These are phyloP conservation scores for Cinclus cinclus DNA, from an alignment of 2,113 vertebrate species.

Conservation along the genomic window DNA sequence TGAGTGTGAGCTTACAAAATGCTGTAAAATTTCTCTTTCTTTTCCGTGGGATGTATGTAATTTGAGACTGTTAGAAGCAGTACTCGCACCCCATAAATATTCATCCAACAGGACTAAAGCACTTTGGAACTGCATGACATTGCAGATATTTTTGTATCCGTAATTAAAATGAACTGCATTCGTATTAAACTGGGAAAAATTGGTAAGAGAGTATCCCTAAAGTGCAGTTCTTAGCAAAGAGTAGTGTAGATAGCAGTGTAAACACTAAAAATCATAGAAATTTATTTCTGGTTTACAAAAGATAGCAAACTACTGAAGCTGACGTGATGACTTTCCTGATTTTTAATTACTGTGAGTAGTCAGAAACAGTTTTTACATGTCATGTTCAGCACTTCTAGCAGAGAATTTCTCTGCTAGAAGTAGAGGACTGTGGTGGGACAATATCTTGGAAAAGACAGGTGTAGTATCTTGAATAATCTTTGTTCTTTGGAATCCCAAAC, in stretches of 20 bases:
- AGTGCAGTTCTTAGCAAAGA: neutral
- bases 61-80: constrained; percentile 40
- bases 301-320: neutral
- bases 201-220: neutral
- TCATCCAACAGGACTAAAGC: constrained; percentile 30
- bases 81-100: neutral
- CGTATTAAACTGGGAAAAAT: neutral
- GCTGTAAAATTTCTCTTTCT: neutral
- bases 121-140: neutral
- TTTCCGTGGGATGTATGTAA: neutral
- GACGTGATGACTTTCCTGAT: neutral
- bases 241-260: no score
- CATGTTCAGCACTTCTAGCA: neutral
- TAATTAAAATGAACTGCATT: neutral
- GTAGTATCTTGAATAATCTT: neutral
- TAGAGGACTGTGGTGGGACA: neutral
- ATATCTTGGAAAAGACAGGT: neutral
- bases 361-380: neutral
- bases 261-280: neutral
- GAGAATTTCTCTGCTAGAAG: neutral
- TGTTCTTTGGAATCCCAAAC: neutral
- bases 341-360: neutral
- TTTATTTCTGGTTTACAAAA: neutral
- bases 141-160: neutral
- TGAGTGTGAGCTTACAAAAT: constrained; percentile 47